Conservation (phyloP, 2,113 vertebrate genomes). For the Pardalotus punctatus region DNA sequence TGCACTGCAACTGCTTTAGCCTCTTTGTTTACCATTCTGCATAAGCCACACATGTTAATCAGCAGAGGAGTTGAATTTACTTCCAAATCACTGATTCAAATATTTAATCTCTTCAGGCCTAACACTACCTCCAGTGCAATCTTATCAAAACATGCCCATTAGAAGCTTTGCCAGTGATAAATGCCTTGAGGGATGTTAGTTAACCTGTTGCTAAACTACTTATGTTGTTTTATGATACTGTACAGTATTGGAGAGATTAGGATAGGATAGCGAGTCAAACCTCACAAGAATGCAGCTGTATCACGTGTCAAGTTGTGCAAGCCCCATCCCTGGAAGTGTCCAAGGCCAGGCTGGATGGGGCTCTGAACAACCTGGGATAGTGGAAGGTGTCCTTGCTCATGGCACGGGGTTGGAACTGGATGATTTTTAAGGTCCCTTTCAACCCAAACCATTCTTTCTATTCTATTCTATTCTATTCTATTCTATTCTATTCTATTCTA, state of each 20-base stretch:
- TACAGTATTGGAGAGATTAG: neutral
- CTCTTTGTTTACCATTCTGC: conserved; percentile 43
- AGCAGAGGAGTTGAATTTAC: conserved; percentile 30
- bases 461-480: neutral
- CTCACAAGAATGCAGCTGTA: neutral
- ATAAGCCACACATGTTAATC: conserved; percentile 32
- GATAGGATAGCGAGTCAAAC: neutral
- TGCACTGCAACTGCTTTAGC: neutral
- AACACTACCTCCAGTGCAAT: neutral
- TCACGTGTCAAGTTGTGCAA: neutral
- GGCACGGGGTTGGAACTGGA: neutral
- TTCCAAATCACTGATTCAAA: conserved; percentile 32
- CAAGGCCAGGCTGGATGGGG: neutral
- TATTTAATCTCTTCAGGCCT: conserved; percentile 44
- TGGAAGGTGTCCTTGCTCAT: neutral
- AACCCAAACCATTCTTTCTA: neutral
- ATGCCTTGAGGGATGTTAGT: neutral
- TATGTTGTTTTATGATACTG: neutral
- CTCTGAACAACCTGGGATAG: neutral
- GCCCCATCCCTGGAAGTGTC: neutral
- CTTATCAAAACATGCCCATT: conserved; percentile 33
- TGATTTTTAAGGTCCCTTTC: neutral
- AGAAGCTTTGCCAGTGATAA: neutral
- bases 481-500: neutral
- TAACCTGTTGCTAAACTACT: neutral